These are phyloP conservation scores for Lydus trimaculatus DNA, from an alignment of 2,888 invertebrate species.

Conservation along the genomic window DNA sequence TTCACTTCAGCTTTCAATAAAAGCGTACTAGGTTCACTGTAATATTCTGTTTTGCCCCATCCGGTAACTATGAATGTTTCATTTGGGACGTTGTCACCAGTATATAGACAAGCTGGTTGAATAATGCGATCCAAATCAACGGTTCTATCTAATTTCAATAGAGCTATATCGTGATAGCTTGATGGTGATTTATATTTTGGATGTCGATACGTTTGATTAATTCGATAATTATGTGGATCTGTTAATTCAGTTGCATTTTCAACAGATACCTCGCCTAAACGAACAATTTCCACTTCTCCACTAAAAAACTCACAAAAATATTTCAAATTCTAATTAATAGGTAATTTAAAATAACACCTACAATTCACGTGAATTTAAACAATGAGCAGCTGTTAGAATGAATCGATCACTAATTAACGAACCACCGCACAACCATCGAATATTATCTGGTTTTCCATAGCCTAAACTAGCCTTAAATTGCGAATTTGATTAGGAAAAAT, in stretches of 20 bases:
- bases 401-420: constrained; percentile 68
- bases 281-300: constrained; percentile 26
- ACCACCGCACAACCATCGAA: constrained; percentile 69
- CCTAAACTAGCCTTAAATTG: background rate
- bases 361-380: constrained; percentile 62
- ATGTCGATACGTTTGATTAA: constrained; percentile 49
- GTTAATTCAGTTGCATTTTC: constrained; percentile 49
- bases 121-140: constrained; percentile 52
- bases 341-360: constrained; percentile 67
- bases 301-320: constrained; percentile 56
- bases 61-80: constrained; percentile 55
- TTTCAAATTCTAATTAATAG: constrained; percentile 70
- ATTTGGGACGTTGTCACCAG: constrained; percentile 7
- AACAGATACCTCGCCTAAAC: constrained; percentile 33
- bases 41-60: constrained; percentile 55
- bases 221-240: constrained; percentile 45
- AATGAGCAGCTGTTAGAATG: constrained; percentile 73
- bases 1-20: constrained; percentile 56
- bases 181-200: constrained; percentile 53
- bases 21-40: constrained; percentile 42
- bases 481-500: background rate
- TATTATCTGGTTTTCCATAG: constrained; percentile 10
- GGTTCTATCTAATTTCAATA: constrained; percentile 52
- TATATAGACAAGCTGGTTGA: constrained; percentile 59
- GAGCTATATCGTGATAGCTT: constrained; percentile 61